A percentile compares a stretch with the other conserved stretches of the same genome.
These are phyloP conservation scores for Alexandromys fortis DNA, from an alignment of 2,113 vertebrate species.

Conservation along the genomic window DNA sequence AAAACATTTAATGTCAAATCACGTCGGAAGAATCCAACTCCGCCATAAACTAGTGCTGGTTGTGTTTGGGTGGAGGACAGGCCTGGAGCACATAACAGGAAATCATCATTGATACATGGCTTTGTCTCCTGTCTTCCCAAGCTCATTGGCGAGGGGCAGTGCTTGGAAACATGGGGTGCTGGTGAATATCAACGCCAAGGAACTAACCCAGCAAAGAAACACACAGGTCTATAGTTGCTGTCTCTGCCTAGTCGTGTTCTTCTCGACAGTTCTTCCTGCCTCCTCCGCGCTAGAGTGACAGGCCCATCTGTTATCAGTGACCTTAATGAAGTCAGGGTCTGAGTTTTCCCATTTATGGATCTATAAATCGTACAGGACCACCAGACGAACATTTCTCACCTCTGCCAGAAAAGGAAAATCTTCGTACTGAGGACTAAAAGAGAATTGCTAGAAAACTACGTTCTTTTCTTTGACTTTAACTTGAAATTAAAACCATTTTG, in stretches of 20 bases:
- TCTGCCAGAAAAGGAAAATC: neutral
- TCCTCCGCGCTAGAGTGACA: constrained; percentile 12
- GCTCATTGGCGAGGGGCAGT: neutral
- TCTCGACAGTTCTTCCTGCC: constrained; percentile 20
- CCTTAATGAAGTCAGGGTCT: constrained; percentile 50
- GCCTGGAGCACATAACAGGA: neutral
- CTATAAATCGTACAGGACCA: constrained; percentile 42
- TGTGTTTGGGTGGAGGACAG: neutral
- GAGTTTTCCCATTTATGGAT: constrained; percentile 59
- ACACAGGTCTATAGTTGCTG: neutral
- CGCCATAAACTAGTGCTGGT: neutral
- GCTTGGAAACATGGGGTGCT: neutral
- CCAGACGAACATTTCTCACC: neutral
- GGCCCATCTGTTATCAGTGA: constrained; percentile 53
- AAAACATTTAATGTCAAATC: constrained; percentile 27
- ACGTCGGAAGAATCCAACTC: neutral
- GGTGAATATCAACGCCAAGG: neutral
- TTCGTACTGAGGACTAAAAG: neutral
- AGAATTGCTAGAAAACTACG: constrained; percentile 1
- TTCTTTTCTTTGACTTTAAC: constrained; percentile 29
- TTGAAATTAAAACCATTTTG: constrained; percentile 22
- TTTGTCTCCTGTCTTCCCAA: neutral
- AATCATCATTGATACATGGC: neutral
- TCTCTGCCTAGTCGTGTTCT: constrained; percentile 4
- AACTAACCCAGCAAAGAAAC: neutral